Conservation (phyloP, 2,888 invertebrate species). For the Drosophila silvestris region DNA sequence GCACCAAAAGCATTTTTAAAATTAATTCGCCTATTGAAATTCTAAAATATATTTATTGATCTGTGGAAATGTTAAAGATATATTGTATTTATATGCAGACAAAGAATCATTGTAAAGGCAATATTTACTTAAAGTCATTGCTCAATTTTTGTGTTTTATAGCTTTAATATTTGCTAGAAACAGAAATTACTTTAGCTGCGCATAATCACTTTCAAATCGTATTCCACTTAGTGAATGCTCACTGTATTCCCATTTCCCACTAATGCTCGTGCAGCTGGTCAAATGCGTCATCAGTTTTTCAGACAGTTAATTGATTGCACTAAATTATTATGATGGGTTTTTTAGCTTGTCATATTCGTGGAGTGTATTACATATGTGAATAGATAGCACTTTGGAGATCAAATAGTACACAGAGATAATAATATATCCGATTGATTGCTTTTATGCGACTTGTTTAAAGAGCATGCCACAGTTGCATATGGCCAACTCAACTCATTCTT, state of each 20-base stretch:
- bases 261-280: background rate
- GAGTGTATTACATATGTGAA: background rate
- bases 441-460: background rate
- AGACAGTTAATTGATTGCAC: background rate
- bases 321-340: background rate
- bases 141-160: background rate
- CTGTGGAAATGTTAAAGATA: background rate
- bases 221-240: background rate
- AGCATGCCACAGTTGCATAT: slow-evolving; percentile 2
- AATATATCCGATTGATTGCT: background rate
- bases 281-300: slow-evolving; percentile 20
- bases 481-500: background rate
- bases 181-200: background rate
- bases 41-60: background rate
- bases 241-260: background rate
- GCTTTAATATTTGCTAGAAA: background rate
- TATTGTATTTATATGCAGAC: background rate
- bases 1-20: background rate
- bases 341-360: background rate
- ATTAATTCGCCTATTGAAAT: background rate
- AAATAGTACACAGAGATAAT: background rate
- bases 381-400: background rate
- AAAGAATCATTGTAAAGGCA: background rate
- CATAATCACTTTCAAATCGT: background rate
- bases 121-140: background rate